Evolutionary conservation across 2,888 invertebrate genomes (phyloP).

Genomic region (Eupithecia subumbrata): DNA sequence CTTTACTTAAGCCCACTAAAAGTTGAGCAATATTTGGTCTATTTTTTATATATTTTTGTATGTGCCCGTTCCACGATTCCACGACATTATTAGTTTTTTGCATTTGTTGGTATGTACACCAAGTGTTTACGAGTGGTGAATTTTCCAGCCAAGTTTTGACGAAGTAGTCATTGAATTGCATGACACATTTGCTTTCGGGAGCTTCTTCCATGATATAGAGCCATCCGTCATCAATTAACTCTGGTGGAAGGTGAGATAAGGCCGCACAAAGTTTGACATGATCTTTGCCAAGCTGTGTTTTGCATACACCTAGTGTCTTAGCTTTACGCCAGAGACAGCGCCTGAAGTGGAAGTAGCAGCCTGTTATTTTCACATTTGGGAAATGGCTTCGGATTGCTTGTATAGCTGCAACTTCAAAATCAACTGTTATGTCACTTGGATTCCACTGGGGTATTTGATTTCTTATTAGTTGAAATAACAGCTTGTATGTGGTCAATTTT

Average conservation of each 20-base stretch:
- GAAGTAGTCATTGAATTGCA: conserved; percentile 24
- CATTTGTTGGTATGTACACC: conserved; percentile 20
- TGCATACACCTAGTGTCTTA: conserved; percentile 24
- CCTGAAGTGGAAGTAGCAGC: neutral
- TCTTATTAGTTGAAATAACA: neutral
- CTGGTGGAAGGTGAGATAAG: neutral
- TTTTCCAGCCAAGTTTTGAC: conserved; percentile 27
- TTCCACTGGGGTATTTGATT: neutral
- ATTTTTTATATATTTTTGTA: conserved; percentile 26
- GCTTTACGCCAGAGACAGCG: conserved; percentile 16
- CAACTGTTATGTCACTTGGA: neutral
- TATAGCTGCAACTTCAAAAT: neutral
- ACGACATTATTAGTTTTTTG: conserved; percentile 33
- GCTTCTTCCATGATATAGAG: no score
- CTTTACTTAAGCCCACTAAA: conserved; percentile 16
- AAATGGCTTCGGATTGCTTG: neutral
- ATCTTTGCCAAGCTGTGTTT: conserved; percentile 20
- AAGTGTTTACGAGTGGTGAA: conserved; percentile 17
- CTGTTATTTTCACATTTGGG: neutral
- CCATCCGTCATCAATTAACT: conserved; percentile 24
- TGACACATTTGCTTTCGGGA: conserved; percentile 12
- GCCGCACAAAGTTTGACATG: conserved; percentile 28
- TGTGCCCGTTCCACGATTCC: conserved; percentile 28
- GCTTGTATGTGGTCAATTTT: neutral
- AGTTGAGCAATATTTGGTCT: conserved; percentile 30